Evolutionary conservation across 2,113 vertebrate species (phyloP).

Genomic region (Cavia aperea): DNA sequence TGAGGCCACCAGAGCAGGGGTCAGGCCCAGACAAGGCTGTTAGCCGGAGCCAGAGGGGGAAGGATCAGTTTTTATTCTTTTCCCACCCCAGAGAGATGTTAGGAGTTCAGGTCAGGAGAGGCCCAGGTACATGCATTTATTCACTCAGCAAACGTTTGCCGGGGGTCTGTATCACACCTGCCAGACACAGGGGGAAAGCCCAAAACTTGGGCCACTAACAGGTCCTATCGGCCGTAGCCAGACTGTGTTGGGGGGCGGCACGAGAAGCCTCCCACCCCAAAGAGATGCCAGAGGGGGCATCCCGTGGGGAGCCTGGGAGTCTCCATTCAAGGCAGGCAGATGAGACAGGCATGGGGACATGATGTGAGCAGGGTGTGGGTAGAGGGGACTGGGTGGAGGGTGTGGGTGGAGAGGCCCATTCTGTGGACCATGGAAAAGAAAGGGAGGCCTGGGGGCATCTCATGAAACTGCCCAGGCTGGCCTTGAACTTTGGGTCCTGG

Average conservation of each 20-base stretch:
- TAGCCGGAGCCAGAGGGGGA: background rate
- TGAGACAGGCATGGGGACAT: too few relatives aligned
- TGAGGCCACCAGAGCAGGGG: background rate
- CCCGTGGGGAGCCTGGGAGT: background rate
- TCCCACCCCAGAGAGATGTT: background rate
- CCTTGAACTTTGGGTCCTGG: background rate
- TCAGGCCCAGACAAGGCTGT: background rate
- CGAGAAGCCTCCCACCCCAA: background rate
- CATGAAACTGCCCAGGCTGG: too few relatives aligned
- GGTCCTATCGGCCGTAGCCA: too few relatives aligned
- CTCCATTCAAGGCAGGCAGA: background rate
- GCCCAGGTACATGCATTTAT: background rate
- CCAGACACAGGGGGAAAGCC: accelerated
- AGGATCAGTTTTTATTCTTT: background rate
- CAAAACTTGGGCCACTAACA: accelerated
- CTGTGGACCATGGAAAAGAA: background rate
- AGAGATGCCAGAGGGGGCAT: background rate
- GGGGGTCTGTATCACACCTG: background rate
- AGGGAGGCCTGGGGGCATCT: background rate
- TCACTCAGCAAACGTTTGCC: background rate
- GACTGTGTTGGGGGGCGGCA: background rate
- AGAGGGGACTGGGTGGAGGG: too few relatives aligned
- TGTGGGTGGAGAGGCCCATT: background rate
- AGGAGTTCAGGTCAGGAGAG: background rate
- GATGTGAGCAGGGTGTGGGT: background rate